Conservation (phyloP, 1,140 invertebrate genomes). For the Dolichoris vasculosae region DNA sequence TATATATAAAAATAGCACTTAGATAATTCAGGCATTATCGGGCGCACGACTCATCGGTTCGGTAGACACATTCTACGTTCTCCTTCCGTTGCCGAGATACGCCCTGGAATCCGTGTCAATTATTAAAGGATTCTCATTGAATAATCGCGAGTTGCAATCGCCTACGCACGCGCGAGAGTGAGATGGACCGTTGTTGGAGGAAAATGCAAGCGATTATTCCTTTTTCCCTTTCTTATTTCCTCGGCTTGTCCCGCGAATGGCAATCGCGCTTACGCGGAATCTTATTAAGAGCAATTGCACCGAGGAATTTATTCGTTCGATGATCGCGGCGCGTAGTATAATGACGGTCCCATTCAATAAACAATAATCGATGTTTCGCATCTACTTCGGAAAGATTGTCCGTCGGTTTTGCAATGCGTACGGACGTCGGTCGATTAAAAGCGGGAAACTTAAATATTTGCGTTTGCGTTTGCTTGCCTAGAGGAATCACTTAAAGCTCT, state of each 20-base stretch:
- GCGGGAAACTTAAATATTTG: background rate
- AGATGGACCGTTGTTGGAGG: background rate
- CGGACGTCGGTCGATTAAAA: slow-evolving; percentile 2
- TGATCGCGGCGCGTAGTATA: background rate
- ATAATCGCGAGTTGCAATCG: background rate
- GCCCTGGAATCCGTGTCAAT: background rate
- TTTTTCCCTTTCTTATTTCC: too few species aligned
- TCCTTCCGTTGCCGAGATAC: background rate
- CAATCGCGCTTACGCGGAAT: background rate
- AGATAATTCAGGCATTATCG: slow-evolving; percentile 2
- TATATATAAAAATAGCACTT: too few species aligned
- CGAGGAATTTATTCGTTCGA: background rate
- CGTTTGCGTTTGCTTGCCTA: background rate
- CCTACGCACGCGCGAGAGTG: background rate
- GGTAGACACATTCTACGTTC: background rate
- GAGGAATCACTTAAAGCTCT: background rate
- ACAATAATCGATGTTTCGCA: slow-evolving; percentile 16
- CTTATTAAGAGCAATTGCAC: slow-evolving; percentile 1
- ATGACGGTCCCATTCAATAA: slow-evolving; percentile 14
- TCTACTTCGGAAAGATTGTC: background rate
- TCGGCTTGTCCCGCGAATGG: background rate
- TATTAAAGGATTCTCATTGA: slow-evolving; percentile 17
- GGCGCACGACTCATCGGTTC: background rate
- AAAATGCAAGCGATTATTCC: background rate
- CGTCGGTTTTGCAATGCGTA: background rate